Percentiles rank a stretch among this genome's conserved stretches.
These are phyloP conservation scores for Callimorpha dominula DNA, from an alignment of 2,888 invertebrate genomes.

Conservation along the genomic window DNA sequence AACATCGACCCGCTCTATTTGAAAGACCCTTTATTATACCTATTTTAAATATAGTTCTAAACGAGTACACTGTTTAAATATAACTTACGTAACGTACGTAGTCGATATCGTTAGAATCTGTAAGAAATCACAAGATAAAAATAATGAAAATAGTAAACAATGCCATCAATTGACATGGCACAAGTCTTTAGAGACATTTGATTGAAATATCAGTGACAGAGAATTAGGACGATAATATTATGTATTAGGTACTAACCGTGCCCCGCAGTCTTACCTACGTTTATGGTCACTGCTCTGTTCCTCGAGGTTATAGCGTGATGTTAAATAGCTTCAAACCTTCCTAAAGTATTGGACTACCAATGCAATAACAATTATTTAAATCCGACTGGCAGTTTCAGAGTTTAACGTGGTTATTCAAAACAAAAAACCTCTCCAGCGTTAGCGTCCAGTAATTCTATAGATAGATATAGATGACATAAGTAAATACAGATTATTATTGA, in stretches of 20 bases:
- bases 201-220: slow-evolving; percentile 23
- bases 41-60: too few species aligned
- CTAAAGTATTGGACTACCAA: background rate
- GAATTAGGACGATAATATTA: slow-evolving; percentile 12
- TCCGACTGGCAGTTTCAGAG: background rate
- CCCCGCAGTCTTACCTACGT: background rate
- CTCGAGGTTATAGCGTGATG: background rate
- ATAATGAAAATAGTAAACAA: slow-evolving; percentile 1
- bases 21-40: too few species aligned
- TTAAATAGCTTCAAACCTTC: background rate
- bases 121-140: background rate
- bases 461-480: too few species aligned
- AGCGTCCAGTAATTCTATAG: too few species aligned
- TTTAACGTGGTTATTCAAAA: background rate
- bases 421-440: too few species aligned
- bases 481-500: too few species aligned
- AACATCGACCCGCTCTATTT: too few species aligned
- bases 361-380: background rate
- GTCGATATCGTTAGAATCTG: background rate
- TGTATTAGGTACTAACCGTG: background rate
- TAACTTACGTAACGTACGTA: background rate
- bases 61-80: too few species aligned
- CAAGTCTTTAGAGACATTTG: slow-evolving; percentile 5
- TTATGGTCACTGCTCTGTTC: background rate
- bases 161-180: background rate